A percentile compares a stretch with the other conserved stretches of the same genome.
These are phyloP conservation scores for Acrocephalus arundinaceus DNA, from an alignment of 2,113 vertebrate species.

Conservation along the genomic window DNA sequence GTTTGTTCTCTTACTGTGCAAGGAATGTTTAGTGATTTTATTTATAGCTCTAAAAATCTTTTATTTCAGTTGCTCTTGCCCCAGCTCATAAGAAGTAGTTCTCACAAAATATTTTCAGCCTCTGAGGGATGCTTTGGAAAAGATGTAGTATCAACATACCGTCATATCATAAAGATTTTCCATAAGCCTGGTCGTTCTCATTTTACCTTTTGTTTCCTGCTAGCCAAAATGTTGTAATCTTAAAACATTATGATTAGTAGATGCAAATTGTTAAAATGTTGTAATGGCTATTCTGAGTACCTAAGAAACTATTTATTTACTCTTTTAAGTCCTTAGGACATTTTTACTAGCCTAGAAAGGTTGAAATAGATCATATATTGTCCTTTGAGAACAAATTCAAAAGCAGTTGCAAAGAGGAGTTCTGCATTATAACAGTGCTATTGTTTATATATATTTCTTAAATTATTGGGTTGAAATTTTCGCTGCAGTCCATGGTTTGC, in stretches of 20 bases:
- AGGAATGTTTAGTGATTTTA: background rate
- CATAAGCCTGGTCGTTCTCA: background rate
- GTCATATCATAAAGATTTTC: background rate
- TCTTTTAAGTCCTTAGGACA: background rate
- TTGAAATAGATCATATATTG: background rate
- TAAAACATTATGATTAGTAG: background rate
- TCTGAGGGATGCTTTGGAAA: background rate
- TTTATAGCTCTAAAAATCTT: conserved; percentile 18
- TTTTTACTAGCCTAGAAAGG: background rate
- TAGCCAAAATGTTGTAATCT: background rate
- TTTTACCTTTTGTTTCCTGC: background rate
- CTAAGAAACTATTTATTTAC: background rate
- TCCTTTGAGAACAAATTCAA: background rate
- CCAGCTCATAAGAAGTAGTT: background rate
- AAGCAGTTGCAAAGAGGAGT: background rate
- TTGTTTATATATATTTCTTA: background rate
- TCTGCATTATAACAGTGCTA: background rate
- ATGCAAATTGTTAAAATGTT: background rate
- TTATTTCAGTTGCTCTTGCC: conserved; percentile 1
- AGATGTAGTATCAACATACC: background rate
- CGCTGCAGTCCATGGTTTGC: background rate
- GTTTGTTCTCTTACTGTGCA: background rate
- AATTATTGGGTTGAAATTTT: background rate
- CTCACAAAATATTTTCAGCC: background rate
- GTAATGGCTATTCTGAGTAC: background rate